Evolutionary conservation across 2,888 invertebrate genomes (phyloP).

Genomic region (Thymelicus lineola): DNA sequence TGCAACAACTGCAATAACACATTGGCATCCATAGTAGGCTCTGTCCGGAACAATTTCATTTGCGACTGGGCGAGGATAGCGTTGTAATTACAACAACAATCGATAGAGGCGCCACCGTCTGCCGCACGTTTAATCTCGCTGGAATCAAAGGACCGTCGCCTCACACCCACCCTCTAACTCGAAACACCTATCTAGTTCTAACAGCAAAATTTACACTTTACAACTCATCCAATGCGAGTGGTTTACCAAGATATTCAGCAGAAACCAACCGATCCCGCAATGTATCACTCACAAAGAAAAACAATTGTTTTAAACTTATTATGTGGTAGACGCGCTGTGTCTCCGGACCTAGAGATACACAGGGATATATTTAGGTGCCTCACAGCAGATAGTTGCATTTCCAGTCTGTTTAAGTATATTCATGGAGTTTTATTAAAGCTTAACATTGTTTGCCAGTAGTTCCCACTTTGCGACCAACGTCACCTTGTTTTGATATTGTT

Average conservation of each 20-base stretch:
- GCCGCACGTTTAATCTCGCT: conserved; percentile 85
- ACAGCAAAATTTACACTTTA: conserved; percentile 44
- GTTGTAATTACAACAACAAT: conserved; percentile 86
- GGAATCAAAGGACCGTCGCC: conserved; percentile 83
- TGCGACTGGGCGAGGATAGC: conserved; percentile 84
- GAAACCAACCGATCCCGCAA: conserved; percentile 46
- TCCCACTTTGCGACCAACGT: conserved; percentile 52
- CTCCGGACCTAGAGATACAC: conserved; percentile 76
- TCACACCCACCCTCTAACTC: conserved; percentile 72
- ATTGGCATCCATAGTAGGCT: conserved; percentile 78
- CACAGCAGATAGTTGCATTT: conserved; percentile 81
- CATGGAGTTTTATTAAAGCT: conserved; percentile 73
- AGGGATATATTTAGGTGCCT: conserved; percentile 75
- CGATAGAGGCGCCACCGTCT: conserved; percentile 85
- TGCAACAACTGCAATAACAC: conserved; percentile 69
- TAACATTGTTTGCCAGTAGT: conserved; percentile 66
- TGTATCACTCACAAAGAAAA: conserved; percentile 48
- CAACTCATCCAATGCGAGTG: conserved; percentile 54
- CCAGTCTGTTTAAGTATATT: conserved; percentile 72
- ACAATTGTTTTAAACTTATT: conserved; percentile 59
- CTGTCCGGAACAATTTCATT: conserved; percentile 85
- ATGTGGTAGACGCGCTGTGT: conserved; percentile 72
- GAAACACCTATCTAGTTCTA: conserved; percentile 59
- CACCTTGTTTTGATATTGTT: conserved; percentile 52
- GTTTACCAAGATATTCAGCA: background rate